Evolutionary conservation across 2,888 invertebrate genomes (phyloP).

Genomic region (Hirtodrosophila alboralis): DNA sequence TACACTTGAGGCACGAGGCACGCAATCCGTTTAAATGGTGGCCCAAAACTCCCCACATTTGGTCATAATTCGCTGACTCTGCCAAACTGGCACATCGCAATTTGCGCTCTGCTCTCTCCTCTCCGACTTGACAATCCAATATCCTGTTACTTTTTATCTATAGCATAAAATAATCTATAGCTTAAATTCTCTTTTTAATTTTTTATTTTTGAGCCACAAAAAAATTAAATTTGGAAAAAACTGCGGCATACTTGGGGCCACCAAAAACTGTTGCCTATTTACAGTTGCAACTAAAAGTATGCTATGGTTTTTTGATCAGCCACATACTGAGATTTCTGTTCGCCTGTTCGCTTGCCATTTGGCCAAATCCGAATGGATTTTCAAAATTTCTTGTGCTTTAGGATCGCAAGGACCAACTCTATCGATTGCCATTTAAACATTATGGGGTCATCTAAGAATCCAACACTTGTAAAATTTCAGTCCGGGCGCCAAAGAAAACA

Average conservation of each 20-base stretch:
- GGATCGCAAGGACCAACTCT: not conserved
- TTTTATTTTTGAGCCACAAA: too few relatives aligned
- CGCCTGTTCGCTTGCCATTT: too few relatives aligned
- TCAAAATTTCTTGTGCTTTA: not conserved
- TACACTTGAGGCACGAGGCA: constrained; percentile 71
- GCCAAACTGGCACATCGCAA: constrained; percentile 5
- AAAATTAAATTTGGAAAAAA: too few relatives aligned
- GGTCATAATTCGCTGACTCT: constrained; percentile 68
- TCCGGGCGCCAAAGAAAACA: not conserved
- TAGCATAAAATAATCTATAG: too few relatives aligned
- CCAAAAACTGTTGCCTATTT: too few relatives aligned
- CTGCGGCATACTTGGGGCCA: too few relatives aligned
- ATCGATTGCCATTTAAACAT: not conserved
- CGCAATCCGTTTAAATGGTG: constrained; percentile 53
- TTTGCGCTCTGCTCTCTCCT: too few relatives aligned
- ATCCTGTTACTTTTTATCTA: too few relatives aligned
- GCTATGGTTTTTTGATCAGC: too few relatives aligned
- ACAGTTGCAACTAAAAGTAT: too few relatives aligned
- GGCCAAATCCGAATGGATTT: not conserved
- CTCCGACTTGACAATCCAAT: constrained; percentile 12
- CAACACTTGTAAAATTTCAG: not conserved
- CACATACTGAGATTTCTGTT: too few relatives aligned
- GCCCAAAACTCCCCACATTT: constrained; percentile 32
- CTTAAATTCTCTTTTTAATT: too few relatives aligned
- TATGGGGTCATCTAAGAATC: constrained; percentile 7